Evolutionary conservation across 2,888 invertebrate genomes (phyloP).

Genomic region (Mechanitis mazaeus): DNA sequence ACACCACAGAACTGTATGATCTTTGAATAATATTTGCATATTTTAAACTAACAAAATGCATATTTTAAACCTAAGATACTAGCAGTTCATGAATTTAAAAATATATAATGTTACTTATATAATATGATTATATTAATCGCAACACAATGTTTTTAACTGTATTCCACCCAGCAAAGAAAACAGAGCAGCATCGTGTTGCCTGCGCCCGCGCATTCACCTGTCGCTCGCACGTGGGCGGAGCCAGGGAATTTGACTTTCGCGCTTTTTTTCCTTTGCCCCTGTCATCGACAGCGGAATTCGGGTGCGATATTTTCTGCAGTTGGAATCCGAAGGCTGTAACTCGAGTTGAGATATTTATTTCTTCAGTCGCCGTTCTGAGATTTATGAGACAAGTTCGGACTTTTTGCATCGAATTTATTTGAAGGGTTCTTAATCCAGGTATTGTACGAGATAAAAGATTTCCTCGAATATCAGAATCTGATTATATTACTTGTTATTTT

Average conservation of each 20-base stretch:
- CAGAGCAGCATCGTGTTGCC: slow-evolving; percentile 49
- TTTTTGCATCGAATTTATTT: slow-evolving; percentile 57
- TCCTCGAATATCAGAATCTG: slow-evolving; percentile 16
- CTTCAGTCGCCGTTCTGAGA: slow-evolving; percentile 46
- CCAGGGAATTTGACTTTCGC: slow-evolving; percentile 59
- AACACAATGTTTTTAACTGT: slow-evolving; percentile 65
- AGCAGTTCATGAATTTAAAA: too few species aligned
- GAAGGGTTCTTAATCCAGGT: slow-evolving; percentile 53
- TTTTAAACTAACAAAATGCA: too few species aligned
- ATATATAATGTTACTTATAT: too few species aligned
- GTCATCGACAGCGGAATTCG: slow-evolving; percentile 68
- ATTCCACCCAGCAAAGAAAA: slow-evolving; percentile 53
- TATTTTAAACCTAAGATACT: too few species aligned
- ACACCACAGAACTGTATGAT: slow-evolving; percentile 5
- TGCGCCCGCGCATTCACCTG: slow-evolving; percentile 72
- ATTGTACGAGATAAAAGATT: slow-evolving; percentile 37
- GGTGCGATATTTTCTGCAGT: slow-evolving; percentile 73
- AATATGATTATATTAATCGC: slow-evolving; percentile 37
- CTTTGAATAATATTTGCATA: too few species aligned
- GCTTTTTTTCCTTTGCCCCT: slow-evolving; percentile 62
- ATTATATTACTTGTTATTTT: slow-evolving; percentile 6
- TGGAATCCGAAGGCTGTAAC: slow-evolving; percentile 70
- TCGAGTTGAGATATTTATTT: slow-evolving; percentile 67
- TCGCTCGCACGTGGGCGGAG: slow-evolving; percentile 69
- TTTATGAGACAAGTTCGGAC: slow-evolving; percentile 47